Percentiles rank a stretch among this genome's conserved stretches.
Conservation (phyloP, 1,140 invertebrate species). For the Hyphantria cunea region DNA sequence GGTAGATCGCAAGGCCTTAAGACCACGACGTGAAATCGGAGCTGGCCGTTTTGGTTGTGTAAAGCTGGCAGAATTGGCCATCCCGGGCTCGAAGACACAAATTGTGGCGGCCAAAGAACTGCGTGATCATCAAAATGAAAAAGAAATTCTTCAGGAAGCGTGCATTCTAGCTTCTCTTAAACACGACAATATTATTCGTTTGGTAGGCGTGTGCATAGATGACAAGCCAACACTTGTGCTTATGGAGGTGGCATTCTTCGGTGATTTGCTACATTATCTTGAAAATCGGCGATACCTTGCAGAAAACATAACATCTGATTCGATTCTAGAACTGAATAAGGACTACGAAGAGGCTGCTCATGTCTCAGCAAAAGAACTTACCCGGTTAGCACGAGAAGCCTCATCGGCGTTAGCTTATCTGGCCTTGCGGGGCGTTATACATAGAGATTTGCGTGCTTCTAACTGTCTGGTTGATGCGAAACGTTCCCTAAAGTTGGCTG, state of each 20-base stretch:
- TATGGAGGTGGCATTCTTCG: slow-evolving; percentile 97
- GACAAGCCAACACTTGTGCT: slow-evolving; percentile 92
- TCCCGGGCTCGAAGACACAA: slow-evolving; percentile 88
- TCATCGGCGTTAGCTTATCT: slow-evolving; percentile 92
- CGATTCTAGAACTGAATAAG: slow-evolving; percentile 74
- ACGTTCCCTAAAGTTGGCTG: slow-evolving; percentile 92
- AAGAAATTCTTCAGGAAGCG: slow-evolving; percentile 96
- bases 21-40: slow-evolving; percentile 81
- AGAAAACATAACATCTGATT: slow-evolving; percentile 85
- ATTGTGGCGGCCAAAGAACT: slow-evolving; percentile 96
- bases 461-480: slow-evolving; percentile 94
- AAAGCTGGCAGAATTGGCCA: slow-evolving; percentile 48
- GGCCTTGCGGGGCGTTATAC: slow-evolving; percentile 90
- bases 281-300: slow-evolving; percentile 92
- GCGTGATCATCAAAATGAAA: slow-evolving; percentile 91
- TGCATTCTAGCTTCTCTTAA: slow-evolving; percentile 80
- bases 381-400: slow-evolving; percentile 91
- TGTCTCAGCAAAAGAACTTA: slow-evolving; percentile 84
- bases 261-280: slow-evolving; percentile 94
- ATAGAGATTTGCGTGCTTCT: slow-evolving; percentile 92
- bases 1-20: slow-evolving; percentile 19
- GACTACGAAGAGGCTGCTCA: slow-evolving; percentile 84
- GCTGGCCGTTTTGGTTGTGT: slow-evolving; percentile 90
- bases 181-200: slow-evolving; percentile 94
- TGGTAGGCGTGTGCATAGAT: slow-evolving; percentile 93